Conservation (phyloP, 35 echinoderm and acorn worm genomes). For the Hemicentrotus pulcherrimus region DNA sequence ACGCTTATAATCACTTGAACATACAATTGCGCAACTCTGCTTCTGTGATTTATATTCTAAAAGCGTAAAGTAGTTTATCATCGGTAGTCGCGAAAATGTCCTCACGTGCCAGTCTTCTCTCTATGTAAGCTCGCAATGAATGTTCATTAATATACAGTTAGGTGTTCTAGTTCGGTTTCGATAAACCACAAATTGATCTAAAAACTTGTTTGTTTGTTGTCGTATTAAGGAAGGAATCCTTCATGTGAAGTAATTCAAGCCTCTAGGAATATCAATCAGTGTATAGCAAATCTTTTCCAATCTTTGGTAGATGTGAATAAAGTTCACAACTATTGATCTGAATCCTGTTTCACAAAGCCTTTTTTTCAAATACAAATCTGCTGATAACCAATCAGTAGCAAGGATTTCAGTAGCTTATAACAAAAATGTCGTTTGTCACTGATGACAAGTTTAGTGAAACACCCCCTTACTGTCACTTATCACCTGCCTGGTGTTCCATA, state of each 20-base stretch:
- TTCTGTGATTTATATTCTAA: neutral
- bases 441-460: no score
- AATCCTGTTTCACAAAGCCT: no score
- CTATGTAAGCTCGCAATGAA: neutral
- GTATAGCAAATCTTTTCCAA: neutral
- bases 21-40: neutral
- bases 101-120: neutral
- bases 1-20: neutral
- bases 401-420: no score
- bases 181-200: neutral
- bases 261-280: neutral
- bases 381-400: no score
- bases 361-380: no score
- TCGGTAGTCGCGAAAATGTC: neutral
- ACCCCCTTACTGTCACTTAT: neutral
- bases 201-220: neutral
- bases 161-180: neutral
- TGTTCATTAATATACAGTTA: neutral
- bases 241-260: neutral
- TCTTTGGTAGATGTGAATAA: neutral
- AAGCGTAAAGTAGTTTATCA: neutral
- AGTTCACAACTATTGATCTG: neutral
- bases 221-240: neutral
- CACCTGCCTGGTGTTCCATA: neutral
- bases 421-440: no score